These are phyloP conservation scores for Hycleus cichorii DNA, from an alignment of 1,140 invertebrate genomes.

Conservation along the genomic window DNA sequence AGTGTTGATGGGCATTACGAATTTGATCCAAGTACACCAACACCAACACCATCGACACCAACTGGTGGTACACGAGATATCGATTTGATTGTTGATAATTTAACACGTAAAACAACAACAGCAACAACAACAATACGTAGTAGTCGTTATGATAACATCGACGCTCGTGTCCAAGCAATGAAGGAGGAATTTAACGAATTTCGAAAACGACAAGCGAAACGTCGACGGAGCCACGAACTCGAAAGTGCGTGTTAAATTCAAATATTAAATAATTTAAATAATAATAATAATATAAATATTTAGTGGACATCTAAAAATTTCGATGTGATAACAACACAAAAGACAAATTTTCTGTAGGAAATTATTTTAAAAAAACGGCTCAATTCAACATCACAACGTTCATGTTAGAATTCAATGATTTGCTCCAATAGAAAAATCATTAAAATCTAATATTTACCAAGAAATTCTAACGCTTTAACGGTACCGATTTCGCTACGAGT, in stretches of 20 bases:
- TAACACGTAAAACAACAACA: conserved; percentile 38
- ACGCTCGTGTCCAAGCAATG: conserved; percentile 86
- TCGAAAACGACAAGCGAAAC: conserved; percentile 73
- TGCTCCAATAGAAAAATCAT: background rate
- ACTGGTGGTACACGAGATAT: conserved; percentile 51
- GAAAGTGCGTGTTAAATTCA: conserved; percentile 64
- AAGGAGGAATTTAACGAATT: conserved; percentile 93
- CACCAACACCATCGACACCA: conserved; percentile 67
- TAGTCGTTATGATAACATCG: conserved; percentile 70
- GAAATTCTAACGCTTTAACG: conserved; percentile 44
- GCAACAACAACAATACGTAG: conserved; percentile 35
- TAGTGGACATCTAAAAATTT: no score
- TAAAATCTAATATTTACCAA: background rate
- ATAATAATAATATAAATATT: no score
- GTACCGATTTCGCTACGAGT: conserved; percentile 23
- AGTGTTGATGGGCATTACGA: conserved; percentile 94
- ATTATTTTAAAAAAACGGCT: conserved; percentile 3
- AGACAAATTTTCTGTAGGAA: background rate
- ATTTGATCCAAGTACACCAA: conserved; percentile 72
- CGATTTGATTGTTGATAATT: conserved; percentile 37
- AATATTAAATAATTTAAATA: no score
- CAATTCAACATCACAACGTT: background rate
- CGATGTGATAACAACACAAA: background rate
- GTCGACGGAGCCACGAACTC: conserved; percentile 57
- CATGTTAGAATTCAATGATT: background rate